A percentile compares a stretch with the other conserved stretches of the same genome.
Conservation (phyloP, 2,113 vertebrate species). For the Gobius niger region DNA sequence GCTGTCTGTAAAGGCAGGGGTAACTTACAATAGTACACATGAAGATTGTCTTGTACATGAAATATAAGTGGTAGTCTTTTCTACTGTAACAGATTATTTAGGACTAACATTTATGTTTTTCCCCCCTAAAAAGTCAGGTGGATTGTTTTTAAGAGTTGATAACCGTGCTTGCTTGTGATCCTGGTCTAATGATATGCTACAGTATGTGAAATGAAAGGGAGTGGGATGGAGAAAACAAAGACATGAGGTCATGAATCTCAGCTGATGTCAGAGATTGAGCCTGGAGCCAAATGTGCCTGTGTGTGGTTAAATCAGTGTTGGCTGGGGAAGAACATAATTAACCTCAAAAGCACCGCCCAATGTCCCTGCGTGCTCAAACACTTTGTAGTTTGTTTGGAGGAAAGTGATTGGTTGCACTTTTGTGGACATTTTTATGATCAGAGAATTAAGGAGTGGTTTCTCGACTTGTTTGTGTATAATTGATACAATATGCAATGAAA, state of each 20-base stretch:
- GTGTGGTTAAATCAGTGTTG: conserved; percentile 11
- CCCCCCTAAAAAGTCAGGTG: not conserved
- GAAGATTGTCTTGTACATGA: conserved; percentile 32
- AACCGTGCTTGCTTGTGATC: conserved; percentile 2
- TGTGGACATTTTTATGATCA: not conserved
- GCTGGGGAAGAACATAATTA: conserved; percentile 4
- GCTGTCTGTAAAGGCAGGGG: conserved; percentile 21
- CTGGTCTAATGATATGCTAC: conserved; percentile 17
- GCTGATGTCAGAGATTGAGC: conserved; percentile 40
- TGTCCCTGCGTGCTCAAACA: not conserved
- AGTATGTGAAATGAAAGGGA: not conserved
- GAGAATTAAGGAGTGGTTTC: not conserved
- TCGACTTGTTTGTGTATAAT: not conserved
- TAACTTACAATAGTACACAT: conserved; percentile 41
- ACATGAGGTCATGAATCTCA: conserved; percentile 36
- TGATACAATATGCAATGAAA: not conserved
- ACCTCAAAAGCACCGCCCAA: not conserved
- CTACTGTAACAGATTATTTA: not conserved
- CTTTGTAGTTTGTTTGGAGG: not conserved
- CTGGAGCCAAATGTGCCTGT: conserved; percentile 37
- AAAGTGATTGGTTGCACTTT: not conserved
- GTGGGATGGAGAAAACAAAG: conserved; percentile 19
- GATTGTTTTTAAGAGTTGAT: conserved; percentile 11
- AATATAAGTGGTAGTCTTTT: conserved; percentile 34
- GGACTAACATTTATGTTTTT: not conserved